Base-by-base conservation (phyloP, 2,113 vertebrate genomes). In the Psilopsiagon aurifrons region DNA sequence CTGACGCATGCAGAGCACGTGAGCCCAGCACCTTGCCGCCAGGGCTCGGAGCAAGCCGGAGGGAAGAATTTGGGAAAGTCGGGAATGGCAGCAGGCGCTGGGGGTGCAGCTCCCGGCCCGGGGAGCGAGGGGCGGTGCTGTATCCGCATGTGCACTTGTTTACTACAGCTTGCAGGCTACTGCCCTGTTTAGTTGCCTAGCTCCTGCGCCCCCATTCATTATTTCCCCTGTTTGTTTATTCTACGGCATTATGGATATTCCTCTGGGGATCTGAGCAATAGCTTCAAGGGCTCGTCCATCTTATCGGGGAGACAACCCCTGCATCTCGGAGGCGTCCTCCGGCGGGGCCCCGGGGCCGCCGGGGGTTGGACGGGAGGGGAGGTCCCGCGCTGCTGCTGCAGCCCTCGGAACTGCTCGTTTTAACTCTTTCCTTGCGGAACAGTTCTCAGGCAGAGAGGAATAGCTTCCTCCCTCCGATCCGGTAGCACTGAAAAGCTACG, bases 201-300 rank as follows among this genome's bases (percentile, higher is more conserved):
- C 92, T 31, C 43, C 47, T 59, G 13, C 24, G 81, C 46, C 84
- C 49, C 52, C 68, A 67, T 96, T 94, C 96, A 94, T 92, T 69
- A 33, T n/a, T 43, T 64, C 73, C 25, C 41, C 67, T 29, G 81
- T 69, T 88, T 76, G 73, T 86, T 96, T 88, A 76, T 79, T 83
- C 63, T 13, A 62, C 77, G 13, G 77, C 82, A 2, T 94, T 85
- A 47, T 43, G 76, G 67, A 3, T 47, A 23, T 77, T 63, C 95
- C 79, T 46, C 37, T 0, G 67, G 94, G 78, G 78, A 68, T 29
- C n/a, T 28, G 25, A 11, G 54, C 46, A 33, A 70, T 29, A n/a
- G 82, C 88, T 67, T 85, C 78, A 67, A 85, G 27, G 39, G 28
- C 81, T 52, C 29, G 24, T 70, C 62, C 20, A 0, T 83, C 81